Percentiles rank a stretch among this genome's conserved stretches.
Conservation (phyloP, 2,113 vertebrate genomes). For the Heloderma charlesbogerti region DNA sequence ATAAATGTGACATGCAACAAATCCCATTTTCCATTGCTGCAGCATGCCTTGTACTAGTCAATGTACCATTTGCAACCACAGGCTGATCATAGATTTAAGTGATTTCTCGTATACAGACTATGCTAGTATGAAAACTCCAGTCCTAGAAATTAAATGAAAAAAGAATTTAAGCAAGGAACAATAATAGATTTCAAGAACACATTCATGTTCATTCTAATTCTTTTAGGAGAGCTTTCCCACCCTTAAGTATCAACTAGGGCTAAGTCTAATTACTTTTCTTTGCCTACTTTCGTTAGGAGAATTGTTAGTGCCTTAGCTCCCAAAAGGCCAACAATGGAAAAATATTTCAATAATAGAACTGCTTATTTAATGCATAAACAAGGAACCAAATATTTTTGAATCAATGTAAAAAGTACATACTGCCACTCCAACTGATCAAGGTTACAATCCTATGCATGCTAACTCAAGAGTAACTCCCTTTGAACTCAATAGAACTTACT, state of each 20-base stretch:
- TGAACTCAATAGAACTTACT: background rate
- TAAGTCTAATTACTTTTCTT: background rate
- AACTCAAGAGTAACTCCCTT: background rate
- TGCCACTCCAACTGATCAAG: background rate
- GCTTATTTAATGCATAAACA: background rate
- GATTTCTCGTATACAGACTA: background rate
- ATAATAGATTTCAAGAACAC: background rate
- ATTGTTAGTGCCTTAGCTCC: background rate
- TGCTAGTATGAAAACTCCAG: background rate
- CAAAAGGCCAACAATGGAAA: background rate
- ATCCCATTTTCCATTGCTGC: background rate
- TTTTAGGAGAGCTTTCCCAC: background rate
- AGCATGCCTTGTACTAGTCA: background rate
- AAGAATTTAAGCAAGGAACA: background rate
- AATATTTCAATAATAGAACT: conserved; percentile 6
- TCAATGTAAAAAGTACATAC: background rate
- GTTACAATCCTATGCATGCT: background rate
- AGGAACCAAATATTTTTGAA: conserved; percentile 1
- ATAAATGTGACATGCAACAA: background rate
- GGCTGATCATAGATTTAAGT: background rate
- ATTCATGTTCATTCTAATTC: background rate
- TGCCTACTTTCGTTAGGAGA: background rate
- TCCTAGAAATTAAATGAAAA: background rate
- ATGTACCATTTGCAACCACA: background rate
- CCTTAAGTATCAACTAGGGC: background rate